A percentile compares a stretch with the other conserved stretches of the same genome.
Evolutionary conservation across 1,140 invertebrate genomes (phyloP).

Genomic region (Aphelinus certus): DNA sequence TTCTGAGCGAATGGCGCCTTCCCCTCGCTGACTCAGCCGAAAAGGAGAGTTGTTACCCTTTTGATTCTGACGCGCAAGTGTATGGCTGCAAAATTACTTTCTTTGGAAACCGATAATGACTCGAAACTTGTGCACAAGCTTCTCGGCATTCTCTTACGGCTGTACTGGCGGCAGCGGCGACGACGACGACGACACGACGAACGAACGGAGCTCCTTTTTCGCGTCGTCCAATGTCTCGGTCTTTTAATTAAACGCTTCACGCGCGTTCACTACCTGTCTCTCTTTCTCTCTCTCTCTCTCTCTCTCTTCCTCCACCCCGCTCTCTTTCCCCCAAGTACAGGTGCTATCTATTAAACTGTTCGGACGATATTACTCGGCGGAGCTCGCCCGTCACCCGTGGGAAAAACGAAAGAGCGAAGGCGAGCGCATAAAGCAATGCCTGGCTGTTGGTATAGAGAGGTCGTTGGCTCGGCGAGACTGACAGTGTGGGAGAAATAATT

Average conservation of each 20-base stretch:
- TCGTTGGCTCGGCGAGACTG: no score
- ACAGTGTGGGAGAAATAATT: no score
- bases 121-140: constrained; percentile 1
- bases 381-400: no score
- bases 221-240: constrained; percentile 13
- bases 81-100: constrained; percentile 39
- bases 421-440: no score
- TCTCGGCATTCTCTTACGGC: neutral
- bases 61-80: constrained; percentile 16
- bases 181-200: no score
- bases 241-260: constrained; percentile 33
- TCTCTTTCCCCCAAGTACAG: neutral
- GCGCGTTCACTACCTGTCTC: neutral
- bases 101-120: constrained; percentile 21
- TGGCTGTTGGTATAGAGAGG: no score
- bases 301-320: no score
- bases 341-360: constrained; percentile 24
- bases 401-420: no score
- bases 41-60: no score
- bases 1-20: neutral
- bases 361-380: constrained; percentile 13
- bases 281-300: no score
- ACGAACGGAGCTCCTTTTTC: no score
- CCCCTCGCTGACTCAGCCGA: no score
- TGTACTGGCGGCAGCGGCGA: neutral